These are phyloP conservation scores for Alligator mississippiensis DNA, from an alignment of 2,113 vertebrate species.

Conservation along the genomic window DNA sequence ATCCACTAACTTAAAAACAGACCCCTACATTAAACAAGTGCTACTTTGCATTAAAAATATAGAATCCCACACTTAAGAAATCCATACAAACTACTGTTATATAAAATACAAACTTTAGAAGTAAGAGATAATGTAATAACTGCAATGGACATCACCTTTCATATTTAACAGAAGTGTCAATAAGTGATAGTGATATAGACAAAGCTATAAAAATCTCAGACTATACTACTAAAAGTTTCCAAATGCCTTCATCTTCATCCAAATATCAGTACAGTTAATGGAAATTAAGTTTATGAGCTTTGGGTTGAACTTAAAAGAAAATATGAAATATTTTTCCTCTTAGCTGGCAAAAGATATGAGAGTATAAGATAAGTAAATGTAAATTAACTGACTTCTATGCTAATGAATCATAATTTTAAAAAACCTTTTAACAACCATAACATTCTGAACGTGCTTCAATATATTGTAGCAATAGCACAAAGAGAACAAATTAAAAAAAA, in stretches of 20 bases:
- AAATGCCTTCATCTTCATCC: conserved; percentile 33
- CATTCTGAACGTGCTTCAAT: conserved; percentile 50
- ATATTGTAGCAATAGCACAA: neutral
- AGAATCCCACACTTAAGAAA: neutral
- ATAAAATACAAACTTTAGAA: neutral
- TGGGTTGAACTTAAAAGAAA: conserved; percentile 42
- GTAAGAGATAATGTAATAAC: neutral
- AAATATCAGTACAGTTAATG: conserved; percentile 27
- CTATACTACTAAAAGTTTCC: conserved; percentile 37
- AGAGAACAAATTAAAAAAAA: neutral
- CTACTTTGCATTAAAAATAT: neutral
- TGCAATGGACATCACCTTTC: neutral
- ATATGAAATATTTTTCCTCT: conserved; percentile 45
- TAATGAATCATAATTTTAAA: conserved; percentile 58
- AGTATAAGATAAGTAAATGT: conserved; percentile 48
- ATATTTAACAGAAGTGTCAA: conserved; percentile 33
- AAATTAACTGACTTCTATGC: conserved; percentile 60
- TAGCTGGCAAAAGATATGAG: conserved; percentile 45
- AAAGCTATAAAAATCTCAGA: conserved; percentile 23
- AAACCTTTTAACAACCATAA: conserved; percentile 45
- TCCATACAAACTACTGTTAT: neutral
- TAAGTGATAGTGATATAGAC: conserved; percentile 35
- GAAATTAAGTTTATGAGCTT: conserved; percentile 55
- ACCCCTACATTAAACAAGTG: neutral
- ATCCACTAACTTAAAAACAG: too few relatives aligned